Evolutionary conservation across 1,140 invertebrate genomes (phyloP), one percentile per base, ranked within the genome.

Genomic region (Sycophila sp.): DNA sequence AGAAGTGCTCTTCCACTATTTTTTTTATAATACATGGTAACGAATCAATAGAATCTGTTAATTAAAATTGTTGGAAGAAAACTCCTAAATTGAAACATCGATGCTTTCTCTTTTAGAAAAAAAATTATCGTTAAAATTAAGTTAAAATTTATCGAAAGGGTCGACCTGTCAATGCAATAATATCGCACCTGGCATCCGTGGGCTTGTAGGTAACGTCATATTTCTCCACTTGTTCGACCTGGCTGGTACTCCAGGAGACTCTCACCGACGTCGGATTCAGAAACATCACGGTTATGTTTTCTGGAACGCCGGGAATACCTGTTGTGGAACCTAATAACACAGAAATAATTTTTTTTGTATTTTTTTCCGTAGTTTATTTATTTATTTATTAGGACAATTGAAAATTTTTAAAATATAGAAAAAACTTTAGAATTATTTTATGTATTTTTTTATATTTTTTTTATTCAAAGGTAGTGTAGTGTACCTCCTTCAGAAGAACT

Each of bases 241-340:
- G 80, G 55, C 92, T 90, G 24, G 92, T 94, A 47, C 92, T 91
- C 94, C 94, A 95, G 55, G 93, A 93, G 1, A 95, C 92, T 68
- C 91, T 89, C 47, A 94, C 93, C 11, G 93, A 92, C 58, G 92
- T 93, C 8, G 93, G 92, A 82, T 91, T 94, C 53, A 95, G 86
- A 80, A 95, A 94, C 78, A 93, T 93, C 62, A 95, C 91, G 40
- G 93, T 94, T 83, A 95, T 94, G 80, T 95, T 94, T 84, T 94
- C 92, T 36, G 94, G 94, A 32, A 91, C 89, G 63, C 91, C 91
- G 66, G 89, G 89, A 76, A 91, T 90, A 80, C 89, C 89, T 76
- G 90, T 89, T 84, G 93, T 92, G 76, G 93, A 93, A 85, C 92
- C 93, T 94, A 86, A 40, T 45, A 8, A 45, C 3, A 56, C n/a